Evolutionary conservation across 2,888 invertebrate species (phyloP), one percentile per base, ranked within the genome.

Genomic region (Emmelina monodactyla): DNA sequence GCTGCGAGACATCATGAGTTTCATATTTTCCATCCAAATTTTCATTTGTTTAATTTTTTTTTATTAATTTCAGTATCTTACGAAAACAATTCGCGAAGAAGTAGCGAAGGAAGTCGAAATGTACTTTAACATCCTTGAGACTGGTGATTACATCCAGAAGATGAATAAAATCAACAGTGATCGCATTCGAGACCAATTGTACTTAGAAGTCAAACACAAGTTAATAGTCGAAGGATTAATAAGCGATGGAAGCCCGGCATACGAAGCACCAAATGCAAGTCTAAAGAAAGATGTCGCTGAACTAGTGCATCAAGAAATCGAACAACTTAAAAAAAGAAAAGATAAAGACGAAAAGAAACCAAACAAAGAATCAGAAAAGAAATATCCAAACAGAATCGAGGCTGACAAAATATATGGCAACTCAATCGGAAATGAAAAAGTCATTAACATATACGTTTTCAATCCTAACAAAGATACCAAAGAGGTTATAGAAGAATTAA

Each of bases 361-460:
- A 44, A 42, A 41, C 1, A 36, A 25, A 32, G 35, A 43, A 11
- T 11, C 30, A 2, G 42, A 39, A 16, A 39, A 43, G 5, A 31
- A 37, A 37, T 12, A 42, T 22, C 14, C 39, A n/a, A 32, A 44
- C 2, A 44, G 50, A 31, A 42, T 59, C 2, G 43, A 43, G 33
- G 51, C 61, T 2, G 37, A 52, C 7, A 58, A 51, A 4, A 35
- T 65, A 3, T 62, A 54, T 14, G 66, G 63, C 1, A 65, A 58
- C 22, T 46, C 61, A 1, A 42, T 61, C 10, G 60, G 55, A 1
- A 62, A 55, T 13, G 60, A 54, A 0, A 56, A 67, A 41, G 62
- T 68, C 1, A 68, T 64, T 1, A 71, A 72, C 28, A 47, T 71
- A 22, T 72, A 56, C 32, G 51, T 71, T 28, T 67, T 68, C 31